phyloP scores from a whole-genome alignment of 2,888 invertebrate genomes.

The Elysia crispata region DNA sequence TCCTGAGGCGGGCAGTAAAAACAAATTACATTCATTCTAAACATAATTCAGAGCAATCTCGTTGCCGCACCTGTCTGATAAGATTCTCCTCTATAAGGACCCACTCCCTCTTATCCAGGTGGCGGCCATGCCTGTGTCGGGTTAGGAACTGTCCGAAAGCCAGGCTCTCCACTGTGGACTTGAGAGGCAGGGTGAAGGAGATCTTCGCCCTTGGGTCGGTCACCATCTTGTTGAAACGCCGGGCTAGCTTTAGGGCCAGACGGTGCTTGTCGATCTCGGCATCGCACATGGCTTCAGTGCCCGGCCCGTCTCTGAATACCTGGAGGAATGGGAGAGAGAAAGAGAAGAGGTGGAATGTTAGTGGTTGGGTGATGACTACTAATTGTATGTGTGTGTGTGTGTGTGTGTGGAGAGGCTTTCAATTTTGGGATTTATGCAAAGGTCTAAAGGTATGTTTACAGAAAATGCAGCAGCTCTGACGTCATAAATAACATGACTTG shows the following conservation, averaged over 20 bases:
- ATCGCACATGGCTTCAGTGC: constrained; percentile 51
- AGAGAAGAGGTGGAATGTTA: too few relatives aligned
- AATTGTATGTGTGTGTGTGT: too few relatives aligned
- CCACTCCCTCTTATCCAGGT: constrained; percentile 51
- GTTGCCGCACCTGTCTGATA: constrained; percentile 3
- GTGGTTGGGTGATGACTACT: too few relatives aligned
- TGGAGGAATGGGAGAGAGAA: too few relatives aligned
- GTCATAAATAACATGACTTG: too few relatives aligned
- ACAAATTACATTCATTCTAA: too few relatives aligned
- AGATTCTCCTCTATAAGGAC: constrained; percentile 52
- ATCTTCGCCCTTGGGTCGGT: constrained; percentile 42
- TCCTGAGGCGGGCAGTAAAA: too few relatives aligned
- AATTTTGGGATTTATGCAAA: too few relatives aligned
- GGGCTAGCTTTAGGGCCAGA: constrained; percentile 46
- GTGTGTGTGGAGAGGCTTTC: too few relatives aligned
- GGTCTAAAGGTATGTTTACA: too few relatives aligned
- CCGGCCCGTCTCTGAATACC: constrained; percentile 24
- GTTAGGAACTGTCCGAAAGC: constrained; percentile 46
- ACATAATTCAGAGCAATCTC: too few relatives aligned
- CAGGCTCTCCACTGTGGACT: constrained; percentile 50
- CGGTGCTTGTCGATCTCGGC: constrained; percentile 51
- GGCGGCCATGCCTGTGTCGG: constrained; percentile 39
- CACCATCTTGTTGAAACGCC: constrained; percentile 50
- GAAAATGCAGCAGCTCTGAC: too few relatives aligned
- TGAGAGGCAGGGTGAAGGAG: constrained; percentile 47